Evolutionary conservation across 2,797 vertebrate species (phyloP), one percentile per base, ranked within the genome.

Genomic region (Austrolebias charrua): DNA sequence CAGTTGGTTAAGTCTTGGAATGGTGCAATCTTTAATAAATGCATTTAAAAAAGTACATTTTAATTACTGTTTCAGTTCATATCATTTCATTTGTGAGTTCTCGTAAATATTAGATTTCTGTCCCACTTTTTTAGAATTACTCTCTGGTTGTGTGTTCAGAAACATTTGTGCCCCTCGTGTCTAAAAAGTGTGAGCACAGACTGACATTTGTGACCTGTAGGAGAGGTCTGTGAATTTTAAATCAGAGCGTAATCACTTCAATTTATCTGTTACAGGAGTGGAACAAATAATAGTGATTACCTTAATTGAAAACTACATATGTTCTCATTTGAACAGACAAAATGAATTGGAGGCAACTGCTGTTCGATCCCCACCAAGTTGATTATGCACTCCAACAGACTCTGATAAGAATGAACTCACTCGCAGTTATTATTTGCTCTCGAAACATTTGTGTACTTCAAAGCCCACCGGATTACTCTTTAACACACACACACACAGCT

Each of bases 261-360:
- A 86, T 86, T 90, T 89, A 89, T 89, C 89, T 83, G 83, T 81
- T 79, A 83, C 85, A 81, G 73, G 70, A 80, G 79, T 85, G 89
- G 85, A 91, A 90, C 89, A 89, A 92, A 92, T 90, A 89, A 91
- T 83, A 88, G 88, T 84, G 88, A 91, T 92, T 91, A 87, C 79
- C 86, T 89, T 92, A 90, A 92, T 91, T 92, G 88, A 93, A 93
- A 93, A 91, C 82, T 76, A 90, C 91, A 91, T 87, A 89, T 90
- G 90, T 90, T 90, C 82, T 89, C 86, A 86, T 90, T 82, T 88
- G 86, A 90, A 89, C 80, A 89, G 90, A 88, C 90, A 75, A 87
- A 92, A 90, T 90, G 81, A 91, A 88, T 83, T 82, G 82, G 86
- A 89, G 78, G 84, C 68, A 69, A 81, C 74, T 78, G 84, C 85